phyloP scores from a whole-genome alignment of 2,797 vertebrate genomes.

The Chaetophractus vellerosus region DNA sequence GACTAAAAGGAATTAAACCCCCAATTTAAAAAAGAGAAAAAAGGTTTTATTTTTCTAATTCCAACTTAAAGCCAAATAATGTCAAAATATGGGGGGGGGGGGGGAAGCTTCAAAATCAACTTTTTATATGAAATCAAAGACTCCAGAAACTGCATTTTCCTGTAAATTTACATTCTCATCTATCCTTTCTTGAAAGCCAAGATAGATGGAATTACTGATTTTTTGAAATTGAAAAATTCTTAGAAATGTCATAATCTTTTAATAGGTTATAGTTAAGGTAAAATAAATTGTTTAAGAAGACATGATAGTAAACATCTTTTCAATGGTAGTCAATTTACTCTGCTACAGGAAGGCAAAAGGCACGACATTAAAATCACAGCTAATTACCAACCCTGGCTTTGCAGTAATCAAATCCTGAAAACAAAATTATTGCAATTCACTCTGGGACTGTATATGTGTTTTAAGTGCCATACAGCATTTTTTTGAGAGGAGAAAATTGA shows the following conservation, averaged over 20 bases:
- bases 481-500: constrained; percentile 33
- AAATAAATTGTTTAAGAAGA: constrained; percentile 42
- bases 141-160: not conserved
- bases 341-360: constrained; percentile 50
- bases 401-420: constrained; percentile 50
- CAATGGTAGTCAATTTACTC: constrained; percentile 21
- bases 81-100: constrained; percentile 45
- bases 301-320: constrained; percentile 29
- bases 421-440: constrained; percentile 51
- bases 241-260: constrained; percentile 57
- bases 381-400: constrained; percentile 54
- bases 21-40: constrained; percentile 50
- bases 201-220: constrained; percentile 28
- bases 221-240: constrained; percentile 4
- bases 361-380: constrained; percentile 55
- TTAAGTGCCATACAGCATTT: constrained; percentile 17
- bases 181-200: constrained; percentile 57
- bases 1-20: constrained; percentile 56
- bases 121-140: constrained; percentile 54
- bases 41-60: constrained; percentile 37
- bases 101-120: constrained; percentile 37
- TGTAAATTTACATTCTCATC: constrained; percentile 10
- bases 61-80: constrained; percentile 64
- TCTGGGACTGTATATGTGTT: not conserved
- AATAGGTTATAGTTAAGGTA: constrained; percentile 33